Conservation (phyloP, 1,140 invertebrate genomes). For the Macrocentrus cingulum region DNA sequence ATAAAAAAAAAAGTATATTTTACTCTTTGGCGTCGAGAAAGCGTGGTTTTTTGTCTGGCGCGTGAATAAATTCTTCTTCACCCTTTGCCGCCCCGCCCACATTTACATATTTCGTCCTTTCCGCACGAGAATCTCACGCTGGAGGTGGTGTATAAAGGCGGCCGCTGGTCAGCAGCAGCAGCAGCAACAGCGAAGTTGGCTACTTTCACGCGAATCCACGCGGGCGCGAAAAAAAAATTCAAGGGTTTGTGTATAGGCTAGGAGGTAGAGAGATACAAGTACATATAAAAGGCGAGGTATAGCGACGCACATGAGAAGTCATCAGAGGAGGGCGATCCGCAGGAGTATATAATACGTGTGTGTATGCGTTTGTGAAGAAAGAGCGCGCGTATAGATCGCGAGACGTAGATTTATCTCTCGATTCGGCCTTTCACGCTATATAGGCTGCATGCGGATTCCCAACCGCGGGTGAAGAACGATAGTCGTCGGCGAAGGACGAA, state of each 20-base stretch:
- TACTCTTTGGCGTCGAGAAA: background rate
- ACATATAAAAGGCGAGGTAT: background rate
- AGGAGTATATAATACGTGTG: no score
- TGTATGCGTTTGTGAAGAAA: constrained; percentile 11
- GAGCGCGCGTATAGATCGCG: constrained; percentile 14
- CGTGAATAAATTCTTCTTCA: constrained; percentile 24
- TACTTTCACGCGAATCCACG: constrained; percentile 18
- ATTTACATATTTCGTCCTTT: constrained; percentile 28
- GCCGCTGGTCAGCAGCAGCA: no score
- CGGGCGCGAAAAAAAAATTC: background rate
- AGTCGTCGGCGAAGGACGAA: background rate
- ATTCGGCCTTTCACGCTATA: background rate
- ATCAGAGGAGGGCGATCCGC: constrained; percentile 3
- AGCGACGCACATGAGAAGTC: background rate
- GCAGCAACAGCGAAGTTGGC: constrained; percentile 12
- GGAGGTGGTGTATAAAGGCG: constrained; percentile 21
- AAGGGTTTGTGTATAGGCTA: background rate
- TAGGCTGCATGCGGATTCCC: constrained; percentile 2
- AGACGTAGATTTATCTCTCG: constrained; percentile 25
- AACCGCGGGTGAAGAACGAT: constrained; percentile 4
- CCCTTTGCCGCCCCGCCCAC: constrained; percentile 1
- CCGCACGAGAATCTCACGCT: constrained; percentile 6
- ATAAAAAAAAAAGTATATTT: background rate
- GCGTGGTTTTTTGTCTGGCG: background rate
- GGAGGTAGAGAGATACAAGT: background rate